Conservation (phyloP, 1,140 invertebrate species). For the Drosophila aff. region DNA sequence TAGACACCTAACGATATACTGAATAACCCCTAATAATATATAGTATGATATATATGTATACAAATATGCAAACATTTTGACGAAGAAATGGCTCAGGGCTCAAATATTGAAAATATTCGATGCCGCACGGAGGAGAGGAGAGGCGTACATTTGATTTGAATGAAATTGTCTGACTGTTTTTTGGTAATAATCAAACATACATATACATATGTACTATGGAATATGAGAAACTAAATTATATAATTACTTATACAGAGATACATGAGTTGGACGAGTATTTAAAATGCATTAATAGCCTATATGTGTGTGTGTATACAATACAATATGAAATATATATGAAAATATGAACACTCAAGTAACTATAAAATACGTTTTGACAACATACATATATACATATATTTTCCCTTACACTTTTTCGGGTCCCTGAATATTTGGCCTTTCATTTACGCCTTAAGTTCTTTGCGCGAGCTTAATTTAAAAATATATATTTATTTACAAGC, state of each 20-base stretch:
- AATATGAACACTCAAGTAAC: conserved; percentile 66
- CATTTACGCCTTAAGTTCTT: conserved; percentile 50
- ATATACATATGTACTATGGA: conserved; percentile 61
- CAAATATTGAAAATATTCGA: conserved; percentile 79
- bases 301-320: conserved; percentile 66
- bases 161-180: conserved; percentile 79
- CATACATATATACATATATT: conserved; percentile 37
- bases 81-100: conserved; percentile 76
- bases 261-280: conserved; percentile 53
- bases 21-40: conserved; percentile 53
- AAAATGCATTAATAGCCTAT: conserved; percentile 63
- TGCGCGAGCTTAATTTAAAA: conserved; percentile 62
- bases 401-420: conserved; percentile 55
- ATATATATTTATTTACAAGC: conserved; percentile 48
- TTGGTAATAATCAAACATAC: conserved; percentile 60
- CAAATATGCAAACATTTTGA: conserved; percentile 63
- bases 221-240: conserved; percentile 47
- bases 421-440: conserved; percentile 52
- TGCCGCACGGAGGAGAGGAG: conserved; percentile 41
- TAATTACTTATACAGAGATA: conserved; percentile 54
- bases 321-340: conserved; percentile 42
- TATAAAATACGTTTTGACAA: conserved; percentile 45
- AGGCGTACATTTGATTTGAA: conserved; percentile 64
- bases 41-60: conserved; percentile 34
- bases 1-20: conserved; percentile 43